Base-by-base conservation (phyloP, 2,888 invertebrate genomes). In the Argyresthia albistria region DNA sequence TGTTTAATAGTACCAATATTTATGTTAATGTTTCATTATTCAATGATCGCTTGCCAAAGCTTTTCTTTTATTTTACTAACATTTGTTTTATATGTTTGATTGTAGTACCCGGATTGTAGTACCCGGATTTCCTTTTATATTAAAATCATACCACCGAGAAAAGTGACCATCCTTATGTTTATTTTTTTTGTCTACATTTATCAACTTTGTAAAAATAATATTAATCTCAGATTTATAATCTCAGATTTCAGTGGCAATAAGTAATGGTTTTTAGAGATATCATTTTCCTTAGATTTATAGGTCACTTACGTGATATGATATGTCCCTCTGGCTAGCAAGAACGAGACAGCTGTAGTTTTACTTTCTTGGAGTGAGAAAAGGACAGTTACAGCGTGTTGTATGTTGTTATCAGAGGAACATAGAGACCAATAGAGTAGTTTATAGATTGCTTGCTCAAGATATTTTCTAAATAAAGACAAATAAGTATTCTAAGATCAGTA, bases 31-130 rank as follows among this genome's bases (percentile, higher is more conserved):
- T 4, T 4, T 25, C 25, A 25, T 25, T 25, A 25, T 25, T 25
- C 3, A 4, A 60, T 64, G 64, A 67, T 64, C 55, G 65, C 75
- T 78, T 77, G 78, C 79, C 79, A 80, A 79, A 80, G 78, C 68
- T 74, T 70, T 47, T 56, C 46, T 52, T n/a, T 10, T 36, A 16
- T 39, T 50, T 25, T 49, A 35, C 8, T 50, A 50, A 6, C 37
- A 8, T 49, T 35, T 10, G n/a, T 14, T 36, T 37, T 45, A 46
- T 37, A 39, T 35, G 10, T 15, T 11, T 42, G 8, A 48, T 35
- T 43, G 11, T 4, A 15, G 49, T 47, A 25, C 25, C 25, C 6
- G 6, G 25, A 25, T 25, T 43, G 11, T 4, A 15, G 49, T 47
- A 25, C 25, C 25, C 6, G 6, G 25, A 25, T 25, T 43, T 43